These are phyloP conservation scores for Trissolcus japonicus DNA, from an alignment of 2,888 invertebrate genomes.

Conservation along the genomic window DNA sequence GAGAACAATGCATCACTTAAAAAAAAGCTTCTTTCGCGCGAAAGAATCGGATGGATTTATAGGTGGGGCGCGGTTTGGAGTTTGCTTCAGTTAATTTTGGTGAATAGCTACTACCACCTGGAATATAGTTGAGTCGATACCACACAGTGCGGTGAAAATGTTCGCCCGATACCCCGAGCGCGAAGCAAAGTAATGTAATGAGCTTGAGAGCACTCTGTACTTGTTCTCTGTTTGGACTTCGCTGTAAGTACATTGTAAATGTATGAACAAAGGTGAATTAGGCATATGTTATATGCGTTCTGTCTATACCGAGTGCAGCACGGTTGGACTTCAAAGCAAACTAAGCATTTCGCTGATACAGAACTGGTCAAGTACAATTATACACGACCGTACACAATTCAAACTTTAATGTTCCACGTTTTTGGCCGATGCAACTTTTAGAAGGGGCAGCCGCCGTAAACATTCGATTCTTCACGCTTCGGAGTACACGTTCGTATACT, in stretches of 20 bases:
- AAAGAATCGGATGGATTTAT: slow-evolving; percentile 27
- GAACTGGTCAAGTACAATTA: slow-evolving; percentile 29
- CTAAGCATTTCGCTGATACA: slow-evolving; percentile 28
- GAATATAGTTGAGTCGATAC: slow-evolving; percentile 20
- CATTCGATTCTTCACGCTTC: slow-evolving; percentile 17
- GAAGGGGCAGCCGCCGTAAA: neutral
- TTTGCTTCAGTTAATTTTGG: slow-evolving; percentile 37
- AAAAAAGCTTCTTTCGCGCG: slow-evolving; percentile 21
- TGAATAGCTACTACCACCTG: slow-evolving; percentile 26
- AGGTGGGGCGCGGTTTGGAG: slow-evolving; percentile 5
- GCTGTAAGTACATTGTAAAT: slow-evolving; percentile 51
- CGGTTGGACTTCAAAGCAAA: slow-evolving; percentile 43
- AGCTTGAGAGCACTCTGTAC: slow-evolving; percentile 43
- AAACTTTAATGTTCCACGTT: slow-evolving; percentile 24
- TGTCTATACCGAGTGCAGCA: slow-evolving; percentile 38
- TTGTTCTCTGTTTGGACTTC: slow-evolving; percentile 21
- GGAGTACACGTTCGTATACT: slow-evolving; percentile 6
- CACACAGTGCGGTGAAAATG: slow-evolving; percentile 14
- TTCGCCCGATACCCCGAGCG: slow-evolving; percentile 16
- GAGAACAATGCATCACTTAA: slow-evolving; percentile 53
- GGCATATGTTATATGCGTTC: slow-evolving; percentile 49
- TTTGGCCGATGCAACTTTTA: slow-evolving; percentile 35
- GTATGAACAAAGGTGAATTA: slow-evolving; percentile 56
- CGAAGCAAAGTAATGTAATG: slow-evolving; percentile 51
- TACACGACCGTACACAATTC: slow-evolving; percentile 23